Conservation (phyloP, 1,140 invertebrate species). For the Philopotamus ludificatus region DNA sequence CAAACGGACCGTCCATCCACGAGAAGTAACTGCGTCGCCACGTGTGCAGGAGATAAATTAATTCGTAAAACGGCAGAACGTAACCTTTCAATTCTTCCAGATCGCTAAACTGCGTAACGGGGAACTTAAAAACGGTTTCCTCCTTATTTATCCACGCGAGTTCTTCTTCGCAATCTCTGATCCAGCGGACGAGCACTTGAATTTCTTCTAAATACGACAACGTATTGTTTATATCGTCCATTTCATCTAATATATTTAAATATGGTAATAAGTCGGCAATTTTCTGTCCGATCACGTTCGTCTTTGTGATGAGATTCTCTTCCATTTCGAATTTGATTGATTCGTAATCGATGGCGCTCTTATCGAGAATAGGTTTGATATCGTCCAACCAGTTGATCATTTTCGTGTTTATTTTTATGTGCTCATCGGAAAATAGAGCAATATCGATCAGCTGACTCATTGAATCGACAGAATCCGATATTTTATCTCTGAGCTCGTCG, state of each 20-base stretch:
- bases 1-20: slow-evolving; percentile 90
- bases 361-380: slow-evolving; percentile 71
- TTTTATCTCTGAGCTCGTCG: slow-evolving; percentile 61
- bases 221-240: slow-evolving; percentile 67
- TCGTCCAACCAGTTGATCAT: slow-evolving; percentile 72
- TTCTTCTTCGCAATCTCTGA: slow-evolving; percentile 71
- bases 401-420: slow-evolving; percentile 65
- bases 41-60: slow-evolving; percentile 61
- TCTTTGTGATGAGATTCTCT: slow-evolving; percentile 67
- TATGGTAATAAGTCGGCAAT: slow-evolving; percentile 71
- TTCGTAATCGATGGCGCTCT: slow-evolving; percentile 72
- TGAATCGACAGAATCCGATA: slow-evolving; percentile 61
- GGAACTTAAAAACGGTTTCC: slow-evolving; percentile 82
- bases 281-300: slow-evolving; percentile 67
- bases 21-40: slow-evolving; percentile 81
- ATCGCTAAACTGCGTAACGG: slow-evolving; percentile 69
- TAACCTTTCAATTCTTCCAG: slow-evolving; percentile 71
- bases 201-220: slow-evolving; percentile 69
- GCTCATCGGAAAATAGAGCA: slow-evolving; percentile 62
- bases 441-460: slow-evolving; percentile 68
- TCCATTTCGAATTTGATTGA: slow-evolving; percentile 78
- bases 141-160: slow-evolving; percentile 87
- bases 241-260: slow-evolving; percentile 64
- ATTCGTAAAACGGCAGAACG: slow-evolving; percentile 66
- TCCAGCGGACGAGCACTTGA: slow-evolving; percentile 68